Conservation (phyloP, 2,888 invertebrate species). For the Noctua pronuba region DNA sequence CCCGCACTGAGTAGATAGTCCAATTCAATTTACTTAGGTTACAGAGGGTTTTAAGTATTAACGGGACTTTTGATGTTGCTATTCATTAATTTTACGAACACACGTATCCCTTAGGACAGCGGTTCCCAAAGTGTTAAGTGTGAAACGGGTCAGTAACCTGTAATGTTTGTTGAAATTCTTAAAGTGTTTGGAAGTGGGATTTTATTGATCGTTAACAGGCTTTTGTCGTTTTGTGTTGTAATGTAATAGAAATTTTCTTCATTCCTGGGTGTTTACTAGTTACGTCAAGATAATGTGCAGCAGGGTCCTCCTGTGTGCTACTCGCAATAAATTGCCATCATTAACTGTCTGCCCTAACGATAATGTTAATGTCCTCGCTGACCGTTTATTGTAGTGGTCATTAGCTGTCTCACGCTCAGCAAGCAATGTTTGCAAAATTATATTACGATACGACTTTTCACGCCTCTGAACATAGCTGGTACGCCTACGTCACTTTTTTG, state of each 20-base stretch:
- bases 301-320: neutral
- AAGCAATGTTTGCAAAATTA: constrained; percentile 2
- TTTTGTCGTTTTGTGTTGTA: neutral
- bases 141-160: constrained; percentile 16
- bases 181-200: neutral
- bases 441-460: neutral
- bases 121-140: constrained; percentile 27
- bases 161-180: neutral
- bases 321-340: neutral
- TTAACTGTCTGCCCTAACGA: constrained; percentile 8
- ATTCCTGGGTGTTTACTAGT: neutral
- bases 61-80: constrained; percentile 65
- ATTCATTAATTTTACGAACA: constrained; percentile 72
- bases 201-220: neutral
- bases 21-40: constrained; percentile 73
- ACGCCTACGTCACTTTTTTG: neutral
- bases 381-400: constrained; percentile 3
- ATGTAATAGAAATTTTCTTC: neutral
- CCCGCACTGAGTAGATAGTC: constrained; percentile 57
- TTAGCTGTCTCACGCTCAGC: neutral
- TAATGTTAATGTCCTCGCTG: neutral
- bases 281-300: neutral
- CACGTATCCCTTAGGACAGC: constrained; percentile 54
- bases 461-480: neutral
- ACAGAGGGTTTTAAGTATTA: constrained; percentile 67